Percentiles rank a stretch among this genome's conserved stretches.
These are phyloP conservation scores for Potamarius usumacintae DNA, from an alignment of 2,113 vertebrate species.

Conservation along the genomic window DNA sequence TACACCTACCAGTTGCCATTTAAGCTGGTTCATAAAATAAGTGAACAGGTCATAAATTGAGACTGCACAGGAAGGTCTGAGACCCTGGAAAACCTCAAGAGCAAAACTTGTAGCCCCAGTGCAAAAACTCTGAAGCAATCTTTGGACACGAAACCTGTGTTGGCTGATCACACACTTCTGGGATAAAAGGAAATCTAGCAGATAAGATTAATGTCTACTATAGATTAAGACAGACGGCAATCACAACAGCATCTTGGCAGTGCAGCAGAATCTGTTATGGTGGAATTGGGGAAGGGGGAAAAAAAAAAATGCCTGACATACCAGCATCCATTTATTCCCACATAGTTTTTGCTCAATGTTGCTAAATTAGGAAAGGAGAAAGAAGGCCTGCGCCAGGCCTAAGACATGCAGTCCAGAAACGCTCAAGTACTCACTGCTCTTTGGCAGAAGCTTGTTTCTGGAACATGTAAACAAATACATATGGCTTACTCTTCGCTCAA, in stretches of 20 bases:
- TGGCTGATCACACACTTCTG: too few species aligned
- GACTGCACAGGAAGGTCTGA: neutral
- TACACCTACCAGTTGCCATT: neutral
- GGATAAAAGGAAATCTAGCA: neutral
- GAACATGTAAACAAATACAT: neutral
- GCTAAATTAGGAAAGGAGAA: constrained; percentile 78
- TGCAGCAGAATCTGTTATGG: neutral
- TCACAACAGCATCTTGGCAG: neutral
- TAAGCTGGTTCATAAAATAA: neutral
- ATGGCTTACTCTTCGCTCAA: neutral
- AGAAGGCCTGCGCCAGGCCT: constrained; percentile 53
- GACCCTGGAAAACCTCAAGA: neutral
- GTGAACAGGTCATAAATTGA: neutral
- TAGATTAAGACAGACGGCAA: neutral
- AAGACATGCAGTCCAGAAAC: constrained; percentile 55
- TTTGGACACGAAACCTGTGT: neutral
- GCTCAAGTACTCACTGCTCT: neutral
- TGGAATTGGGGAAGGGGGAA: too few species aligned
- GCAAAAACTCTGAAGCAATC: too few species aligned
- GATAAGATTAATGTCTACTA: neutral
- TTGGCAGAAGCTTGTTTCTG: neutral
- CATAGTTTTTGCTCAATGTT: constrained; percentile 71
- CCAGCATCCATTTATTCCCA: constrained; percentile 67
- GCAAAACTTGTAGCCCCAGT: neutral
- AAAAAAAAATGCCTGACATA: constrained; percentile 60